Base-by-base conservation (phyloP, 2,113 vertebrate species). In the Lepisosteus osseus region DNA sequence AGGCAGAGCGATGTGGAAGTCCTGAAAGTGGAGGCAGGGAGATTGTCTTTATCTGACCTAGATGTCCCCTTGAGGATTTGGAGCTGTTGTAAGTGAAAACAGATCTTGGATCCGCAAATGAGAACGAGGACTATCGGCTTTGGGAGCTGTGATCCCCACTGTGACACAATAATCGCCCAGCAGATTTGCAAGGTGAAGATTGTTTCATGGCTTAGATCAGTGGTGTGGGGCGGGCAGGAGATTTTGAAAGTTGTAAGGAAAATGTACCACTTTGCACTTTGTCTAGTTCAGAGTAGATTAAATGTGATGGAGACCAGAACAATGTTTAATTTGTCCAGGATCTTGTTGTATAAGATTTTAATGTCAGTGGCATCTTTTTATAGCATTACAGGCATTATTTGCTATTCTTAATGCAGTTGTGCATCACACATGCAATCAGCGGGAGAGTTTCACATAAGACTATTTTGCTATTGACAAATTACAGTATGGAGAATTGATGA, bases 21-120 rank as follows among this genome's bases (percentile, higher is more conserved):
- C 61, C 9, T 59, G 9, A 42, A 64, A 54, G 59, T 65, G 3
- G 56, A 78, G 45, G 15, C 68, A 57, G 5, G 17, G 72, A 77
- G 78, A 74, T 81, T 78, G 72, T 78, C 64, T 69, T 65, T 41
- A 93, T 93, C 91, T 93, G 93, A 95, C 89, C 91, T 92, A 91
- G 87, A 94, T 93, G 90, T 93, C 88, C 89, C 92, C 94, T 94
- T 94, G 86, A 90, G 90, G 86, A 93, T 94, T 89, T 88, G 93
- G 87, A 87, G 78, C 79, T 76, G 72, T 75, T 84, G 78, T 87
- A 87, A 89, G 78, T 84, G 84, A 85, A 90, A 68, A 88, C 88
- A 84, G 80, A 86, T 90, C 86, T 91, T 87, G 86, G 85, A 85
- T 91, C 90, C 90, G 89, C 92, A 86, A 91, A 91, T 89, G 87